These are phyloP conservation scores for Chironomus tentans DNA, from an alignment of 2,888 invertebrate genomes.

Conservation along the genomic window DNA sequence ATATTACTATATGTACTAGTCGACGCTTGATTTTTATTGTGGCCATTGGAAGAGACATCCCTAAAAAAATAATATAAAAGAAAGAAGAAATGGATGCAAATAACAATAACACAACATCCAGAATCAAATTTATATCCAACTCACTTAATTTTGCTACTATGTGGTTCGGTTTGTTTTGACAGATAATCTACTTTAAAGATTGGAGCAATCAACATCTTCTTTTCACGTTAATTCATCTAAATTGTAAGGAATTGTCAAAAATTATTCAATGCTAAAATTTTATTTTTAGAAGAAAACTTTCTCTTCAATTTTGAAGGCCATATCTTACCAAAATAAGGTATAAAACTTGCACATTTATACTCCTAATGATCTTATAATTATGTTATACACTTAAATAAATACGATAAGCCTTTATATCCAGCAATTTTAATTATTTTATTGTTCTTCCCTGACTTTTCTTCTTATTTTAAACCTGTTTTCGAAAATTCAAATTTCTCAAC, in stretches of 20 bases:
- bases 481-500: too few species aligned
- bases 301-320: not conserved
- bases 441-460: too few species aligned
- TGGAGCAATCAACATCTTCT: slow-evolving; percentile 15
- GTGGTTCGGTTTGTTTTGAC: not conserved
- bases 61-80: not conserved
- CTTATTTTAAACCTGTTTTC: too few species aligned
- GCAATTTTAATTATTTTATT: not conserved
- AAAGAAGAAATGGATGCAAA: not conserved
- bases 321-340: not conserved
- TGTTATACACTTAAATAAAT: not conserved
- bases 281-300: not conserved
- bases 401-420: not conserved
- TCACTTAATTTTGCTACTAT: not conserved
- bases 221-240: not conserved
- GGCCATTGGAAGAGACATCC: not conserved
- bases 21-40: not conserved
- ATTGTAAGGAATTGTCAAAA: too few species aligned
- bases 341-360: not conserved
- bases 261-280: not conserved
- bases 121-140: not conserved
- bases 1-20: slow-evolving; percentile 14
- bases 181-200: slow-evolving; percentile 14
- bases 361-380: not conserved
- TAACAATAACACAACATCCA: too few species aligned